These are phyloP conservation scores for Neopipo cinnamomea DNA, from an alignment of 2,113 vertebrate genomes.

Conservation along the genomic window DNA sequence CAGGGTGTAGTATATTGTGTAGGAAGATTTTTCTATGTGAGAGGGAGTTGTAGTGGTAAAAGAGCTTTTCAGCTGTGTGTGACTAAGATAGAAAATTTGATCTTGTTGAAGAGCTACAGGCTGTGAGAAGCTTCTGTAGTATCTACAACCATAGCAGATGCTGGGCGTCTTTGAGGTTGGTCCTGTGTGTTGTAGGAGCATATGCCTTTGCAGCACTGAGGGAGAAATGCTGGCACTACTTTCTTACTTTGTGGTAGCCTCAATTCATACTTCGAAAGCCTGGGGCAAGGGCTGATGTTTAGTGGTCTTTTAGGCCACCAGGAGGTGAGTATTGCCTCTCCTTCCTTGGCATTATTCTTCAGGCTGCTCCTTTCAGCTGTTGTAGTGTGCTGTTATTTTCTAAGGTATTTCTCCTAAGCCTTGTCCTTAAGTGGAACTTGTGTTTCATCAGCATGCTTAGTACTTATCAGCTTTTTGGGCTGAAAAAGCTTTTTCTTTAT, in stretches of 20 bases:
- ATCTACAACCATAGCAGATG: neutral
- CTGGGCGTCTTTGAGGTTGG: neutral
- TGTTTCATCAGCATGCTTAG: neutral
- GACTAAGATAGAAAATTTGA: neutral
- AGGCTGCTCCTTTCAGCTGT: neutral
- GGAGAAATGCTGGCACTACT: neutral
- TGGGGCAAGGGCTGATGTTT: neutral
- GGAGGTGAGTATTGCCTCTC: neutral
- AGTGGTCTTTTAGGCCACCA: neutral
- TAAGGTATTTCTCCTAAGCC: neutral
- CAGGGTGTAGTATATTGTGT: neutral
- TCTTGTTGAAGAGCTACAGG: neutral
- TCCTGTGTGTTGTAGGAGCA: neutral
- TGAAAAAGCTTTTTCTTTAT: neutral
- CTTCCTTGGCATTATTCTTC: neutral
- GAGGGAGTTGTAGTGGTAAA: neutral
- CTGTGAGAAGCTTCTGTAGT: neutral
- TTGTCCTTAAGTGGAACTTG: neutral
- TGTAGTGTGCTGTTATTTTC: neutral
- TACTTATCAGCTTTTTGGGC: neutral
- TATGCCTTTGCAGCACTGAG: neutral
- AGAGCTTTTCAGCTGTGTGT: neutral
- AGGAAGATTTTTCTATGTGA: neutral
- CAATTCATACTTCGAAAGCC: rapidly evolving
- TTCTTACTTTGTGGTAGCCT: neutral